These are phyloP conservation scores for Nansenia antarctica DNA, from an alignment of 2,113 vertebrate species.

Conservation along the genomic window DNA sequence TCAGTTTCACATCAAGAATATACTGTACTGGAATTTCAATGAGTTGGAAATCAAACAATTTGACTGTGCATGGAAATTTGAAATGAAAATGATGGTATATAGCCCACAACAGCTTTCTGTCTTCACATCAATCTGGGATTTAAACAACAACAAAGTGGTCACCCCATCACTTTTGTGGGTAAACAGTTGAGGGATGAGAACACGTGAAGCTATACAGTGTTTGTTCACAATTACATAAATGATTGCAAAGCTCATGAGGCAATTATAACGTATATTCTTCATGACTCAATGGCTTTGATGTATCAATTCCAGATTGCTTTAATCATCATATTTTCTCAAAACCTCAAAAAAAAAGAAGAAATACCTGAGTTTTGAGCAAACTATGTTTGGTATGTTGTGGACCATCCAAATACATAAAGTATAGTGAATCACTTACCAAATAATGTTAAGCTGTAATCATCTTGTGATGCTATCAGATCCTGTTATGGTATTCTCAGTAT, in stretches of 20 bases:
- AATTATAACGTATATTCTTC: no score
- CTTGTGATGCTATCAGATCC: not conserved
- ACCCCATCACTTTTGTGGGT: no score
- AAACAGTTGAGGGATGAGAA: no score
- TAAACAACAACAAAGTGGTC: no score
- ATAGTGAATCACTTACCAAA: not conserved
- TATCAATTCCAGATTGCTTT: no score
- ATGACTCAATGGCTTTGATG: no score
- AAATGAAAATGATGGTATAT: not conserved
- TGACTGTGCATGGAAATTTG: not conserved
- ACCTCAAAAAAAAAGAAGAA: not conserved
- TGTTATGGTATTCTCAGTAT: not conserved
- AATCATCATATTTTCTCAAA: not conserved
- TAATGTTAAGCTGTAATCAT: not conserved
- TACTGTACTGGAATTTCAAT: not conserved
- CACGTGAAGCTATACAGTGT: no score
- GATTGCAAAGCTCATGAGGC: no score
- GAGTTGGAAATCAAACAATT: not conserved
- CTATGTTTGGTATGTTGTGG: not conserved
- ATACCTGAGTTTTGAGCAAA: not conserved
- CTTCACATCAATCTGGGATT: not conserved
- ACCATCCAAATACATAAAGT: not conserved
- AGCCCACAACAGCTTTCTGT: not conserved
- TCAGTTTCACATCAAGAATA: not conserved
- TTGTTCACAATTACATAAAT: no score